Evolutionary conservation across 2,797 vertebrate species (phyloP).

Genomic region (Diplodus sargus): DNA sequence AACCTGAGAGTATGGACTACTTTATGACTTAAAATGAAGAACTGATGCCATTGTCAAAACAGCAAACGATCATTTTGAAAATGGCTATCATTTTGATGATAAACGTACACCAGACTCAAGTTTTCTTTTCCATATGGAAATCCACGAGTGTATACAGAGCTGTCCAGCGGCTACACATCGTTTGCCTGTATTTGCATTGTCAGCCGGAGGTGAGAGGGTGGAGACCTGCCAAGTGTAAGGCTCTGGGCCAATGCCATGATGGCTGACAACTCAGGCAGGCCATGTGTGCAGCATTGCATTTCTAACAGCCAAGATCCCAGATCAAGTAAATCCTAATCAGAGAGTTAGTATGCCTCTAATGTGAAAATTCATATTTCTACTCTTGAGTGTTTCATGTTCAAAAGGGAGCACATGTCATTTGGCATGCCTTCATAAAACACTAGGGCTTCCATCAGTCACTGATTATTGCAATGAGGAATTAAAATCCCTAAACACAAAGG

Average conservation of each 20-base stretch:
- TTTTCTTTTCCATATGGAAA: slow-evolving; percentile 60
- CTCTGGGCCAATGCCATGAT: slow-evolving; percentile 76
- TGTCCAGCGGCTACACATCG: slow-evolving; percentile 78
- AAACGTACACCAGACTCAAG: slow-evolving; percentile 35
- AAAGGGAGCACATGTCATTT: slow-evolving; percentile 81
- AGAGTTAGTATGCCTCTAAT: slow-evolving; percentile 78
- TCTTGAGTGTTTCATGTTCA: slow-evolving; percentile 79
- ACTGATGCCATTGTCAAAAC: slow-evolving; percentile 54
- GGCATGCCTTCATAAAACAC: slow-evolving; percentile 79
- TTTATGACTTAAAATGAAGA: slow-evolving; percentile 55
- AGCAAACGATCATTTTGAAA: slow-evolving; percentile 29
- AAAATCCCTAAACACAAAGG: slow-evolving; percentile 86
- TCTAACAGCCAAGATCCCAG: slow-evolving; percentile 79
- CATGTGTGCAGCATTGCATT: slow-evolving; percentile 65
- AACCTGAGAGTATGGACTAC: slow-evolving; percentile 27
- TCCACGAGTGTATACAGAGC: slow-evolving; percentile 64
- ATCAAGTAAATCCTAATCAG: slow-evolving; percentile 82
- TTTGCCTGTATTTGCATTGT: slow-evolving; percentile 86
- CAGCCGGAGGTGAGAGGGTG: slow-evolving; percentile 81
- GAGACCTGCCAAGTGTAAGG: slow-evolving; percentile 80
- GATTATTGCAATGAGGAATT: slow-evolving; percentile 83
- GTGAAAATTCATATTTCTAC: slow-evolving; percentile 85
- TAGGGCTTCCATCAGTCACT: slow-evolving; percentile 82
- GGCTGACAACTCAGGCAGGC: slow-evolving; percentile 79
- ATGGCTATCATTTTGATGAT: slow-evolving; percentile 38